These are phyloP conservation scores for Enteromius anoplus DNA, from an alignment of 2,797 vertebrate genomes.

Conservation along the genomic window DNA sequence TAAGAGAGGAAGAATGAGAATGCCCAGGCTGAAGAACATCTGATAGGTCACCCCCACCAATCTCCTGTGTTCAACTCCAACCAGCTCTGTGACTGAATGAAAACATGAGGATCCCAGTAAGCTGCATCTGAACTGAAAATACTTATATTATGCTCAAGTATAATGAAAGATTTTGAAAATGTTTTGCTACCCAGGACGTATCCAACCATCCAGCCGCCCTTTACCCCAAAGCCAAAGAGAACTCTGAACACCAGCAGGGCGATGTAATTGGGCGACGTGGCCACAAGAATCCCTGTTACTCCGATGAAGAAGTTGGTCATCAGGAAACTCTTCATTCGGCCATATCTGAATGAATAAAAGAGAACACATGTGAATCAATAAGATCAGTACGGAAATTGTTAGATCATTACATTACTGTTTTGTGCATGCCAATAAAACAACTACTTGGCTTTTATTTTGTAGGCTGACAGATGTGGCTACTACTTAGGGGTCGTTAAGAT, in stretches of 20 bases:
- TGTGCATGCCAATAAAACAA: not conserved
- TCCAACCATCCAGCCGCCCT: slow-evolving; percentile 91
- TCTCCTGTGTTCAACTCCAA: slow-evolving; percentile 88
- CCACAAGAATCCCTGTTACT: slow-evolving; percentile 86
- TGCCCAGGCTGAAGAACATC: slow-evolving; percentile 91
- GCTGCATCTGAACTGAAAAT: not conserved
- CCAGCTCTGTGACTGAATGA: slow-evolving; percentile 90
- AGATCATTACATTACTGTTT: not conserved
- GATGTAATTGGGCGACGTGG: slow-evolving; percentile 86
- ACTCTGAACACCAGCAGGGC: slow-evolving; percentile 88
- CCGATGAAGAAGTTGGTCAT: slow-evolving; percentile 85
- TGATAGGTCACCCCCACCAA: slow-evolving; percentile 90
- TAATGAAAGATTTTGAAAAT: not conserved
- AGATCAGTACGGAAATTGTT: too few species aligned
- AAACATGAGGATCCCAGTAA: not conserved
- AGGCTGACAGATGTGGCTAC: not conserved
- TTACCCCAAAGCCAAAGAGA: slow-evolving; percentile 89
- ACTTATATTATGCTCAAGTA: not conserved
- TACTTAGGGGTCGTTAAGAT: too few species aligned
- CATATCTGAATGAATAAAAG: slow-evolving; percentile 78
- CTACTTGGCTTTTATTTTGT: not conserved
- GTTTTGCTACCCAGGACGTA: slow-evolving; percentile 88
- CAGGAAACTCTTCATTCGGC: slow-evolving; percentile 87
- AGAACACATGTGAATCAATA: not conserved
- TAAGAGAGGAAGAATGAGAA: slow-evolving; percentile 90